Evolutionary conservation across 2,113 vertebrate genomes (phyloP), one percentile per base, ranked within the genome.

Genomic region (Haliaeetus leucogaster): DNA sequence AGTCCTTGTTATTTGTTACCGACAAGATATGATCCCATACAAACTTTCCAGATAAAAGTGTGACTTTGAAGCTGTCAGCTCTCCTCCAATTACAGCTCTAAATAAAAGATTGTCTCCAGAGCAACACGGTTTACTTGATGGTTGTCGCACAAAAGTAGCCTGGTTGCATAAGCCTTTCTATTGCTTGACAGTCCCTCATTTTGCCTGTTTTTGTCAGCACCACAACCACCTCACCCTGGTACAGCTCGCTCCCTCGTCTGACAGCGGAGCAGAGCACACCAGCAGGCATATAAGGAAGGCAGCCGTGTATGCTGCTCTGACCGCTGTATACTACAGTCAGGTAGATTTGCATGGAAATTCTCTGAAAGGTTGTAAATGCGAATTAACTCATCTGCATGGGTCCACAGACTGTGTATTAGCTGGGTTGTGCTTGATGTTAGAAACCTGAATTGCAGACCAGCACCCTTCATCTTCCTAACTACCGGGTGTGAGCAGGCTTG

Each of bases 161-260:
- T 48, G 36, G 14, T 32, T 82, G 78, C 20, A 48, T 14, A 73
- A 42, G 36, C 38, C 32, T 58, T 91, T 78, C 68, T 67, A 17
- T 38, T 80, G 26, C 47, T 42, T 3, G 3, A 15, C 20, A 53
- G 42, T 16, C 52, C 73, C 68, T 63, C 13, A 30, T 67, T 79
- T 84, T 59, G n/a, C 47, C 40, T 42, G 56, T 3, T 82, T 36
- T 74, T 70, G 43, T 22, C 56, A 32, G 42, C 26, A 21, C 7
- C 2, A 3, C 29, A 29, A 11, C 34, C 2, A 1, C 47, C n/a
- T 50, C 38, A 27, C 25, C 47, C 34, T 0, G 0, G n/a, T 2
- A 32, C 65, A 79, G 23, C 65, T 71, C 1, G 0, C 4, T 53
- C 36, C 14, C 32, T 47, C 23, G 38, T 47, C 59, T 16, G 71